phyloP scores from a whole-genome alignment of 23 tunicate species.

The Trididemnum nubilum region DNA sequence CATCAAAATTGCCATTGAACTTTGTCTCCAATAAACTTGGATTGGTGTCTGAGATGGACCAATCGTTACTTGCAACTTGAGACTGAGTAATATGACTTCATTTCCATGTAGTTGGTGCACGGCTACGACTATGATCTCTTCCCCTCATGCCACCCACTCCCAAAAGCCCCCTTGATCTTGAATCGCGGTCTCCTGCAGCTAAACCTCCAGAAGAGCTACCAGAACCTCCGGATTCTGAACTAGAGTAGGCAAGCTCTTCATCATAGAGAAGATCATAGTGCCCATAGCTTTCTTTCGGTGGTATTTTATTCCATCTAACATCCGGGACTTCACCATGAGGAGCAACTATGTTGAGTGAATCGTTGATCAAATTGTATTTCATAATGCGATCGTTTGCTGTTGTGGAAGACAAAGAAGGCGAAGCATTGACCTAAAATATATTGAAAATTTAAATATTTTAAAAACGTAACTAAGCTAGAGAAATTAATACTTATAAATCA shows the following conservation, averaged over 20 bases:
- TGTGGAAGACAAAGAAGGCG: slow-evolving; percentile 95
- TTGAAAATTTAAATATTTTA: background rate
- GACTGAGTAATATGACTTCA: too few species aligned
- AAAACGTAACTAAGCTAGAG: too few species aligned
- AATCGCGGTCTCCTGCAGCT: slow-evolving; percentile 52
- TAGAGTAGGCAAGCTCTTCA: slow-evolving; percentile 83
- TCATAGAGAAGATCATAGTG: slow-evolving; percentile 95
- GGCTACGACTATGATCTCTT: slow-evolving; percentile 72
- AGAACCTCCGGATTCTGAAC: slow-evolving; percentile 23
- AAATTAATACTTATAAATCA: too few species aligned
- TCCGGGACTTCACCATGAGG: slow-evolving; percentile 95
- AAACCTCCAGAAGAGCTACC: slow-evolving; percentile 39
- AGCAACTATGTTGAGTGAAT: slow-evolving; percentile 81
- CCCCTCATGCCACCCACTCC: slow-evolving; percentile 74
- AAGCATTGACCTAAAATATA: slow-evolving; percentile 96
- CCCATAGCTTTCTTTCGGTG: slow-evolving; percentile 86
- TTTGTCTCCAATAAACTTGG: too few species aligned
- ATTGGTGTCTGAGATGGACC: too few species aligned
- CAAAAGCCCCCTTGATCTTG: slow-evolving; percentile 79
- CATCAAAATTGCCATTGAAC: too few species aligned
- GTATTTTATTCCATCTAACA: slow-evolving; percentile 83
- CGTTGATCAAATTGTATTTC: slow-evolving; percentile 96
- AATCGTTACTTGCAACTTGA: too few species aligned
- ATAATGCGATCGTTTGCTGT: slow-evolving; percentile 98
- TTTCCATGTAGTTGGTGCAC: slow-evolving; percentile 93